Conservation (phyloP, 2,113 vertebrate genomes). For the Datnioides undecimradiatus region DNA sequence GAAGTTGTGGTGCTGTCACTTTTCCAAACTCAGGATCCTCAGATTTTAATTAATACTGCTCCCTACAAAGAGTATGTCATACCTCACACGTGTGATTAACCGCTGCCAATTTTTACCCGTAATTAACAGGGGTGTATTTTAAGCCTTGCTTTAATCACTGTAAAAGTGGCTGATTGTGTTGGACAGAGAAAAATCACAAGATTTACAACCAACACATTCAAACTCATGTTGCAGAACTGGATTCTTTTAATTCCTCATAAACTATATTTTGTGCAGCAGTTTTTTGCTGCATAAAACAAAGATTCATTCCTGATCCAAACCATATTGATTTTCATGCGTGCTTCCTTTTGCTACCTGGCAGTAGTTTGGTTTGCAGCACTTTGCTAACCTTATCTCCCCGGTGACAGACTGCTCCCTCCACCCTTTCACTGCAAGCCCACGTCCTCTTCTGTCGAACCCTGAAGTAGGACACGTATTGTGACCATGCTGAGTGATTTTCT, state of each 20-base stretch:
- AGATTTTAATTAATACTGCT: background rate
- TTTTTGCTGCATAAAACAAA: background rate
- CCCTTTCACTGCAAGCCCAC: slow-evolving; percentile 37
- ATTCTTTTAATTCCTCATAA: background rate
- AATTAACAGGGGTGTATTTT: background rate
- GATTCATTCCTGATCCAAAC: background rate
- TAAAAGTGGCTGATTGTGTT: background rate
- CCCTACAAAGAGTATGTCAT: background rate
- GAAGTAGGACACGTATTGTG: slow-evolving; percentile 56
- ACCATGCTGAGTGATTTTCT: slow-evolving; percentile 49
- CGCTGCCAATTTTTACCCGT: background rate
- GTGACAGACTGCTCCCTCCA: slow-evolving; percentile 46
- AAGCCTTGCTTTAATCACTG: background rate
- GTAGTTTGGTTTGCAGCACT: slow-evolving; percentile 6
- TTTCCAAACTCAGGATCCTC: background rate
- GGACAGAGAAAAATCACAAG: background rate
- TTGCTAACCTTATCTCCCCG: slow-evolving; percentile 53
- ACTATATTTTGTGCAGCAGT: background rate
- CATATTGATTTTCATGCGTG: background rate
- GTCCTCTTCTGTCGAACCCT: slow-evolving; percentile 26
- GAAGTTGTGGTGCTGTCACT: no score
- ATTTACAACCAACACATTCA: background rate
- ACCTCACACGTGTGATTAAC: background rate
- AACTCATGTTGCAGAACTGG: background rate
- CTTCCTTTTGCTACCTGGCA: slow-evolving; percentile 26